Evolutionary conservation across 2,888 invertebrate species (phyloP), one percentile per base, ranked within the genome.

Genomic region (Achlya flavicornis): DNA sequence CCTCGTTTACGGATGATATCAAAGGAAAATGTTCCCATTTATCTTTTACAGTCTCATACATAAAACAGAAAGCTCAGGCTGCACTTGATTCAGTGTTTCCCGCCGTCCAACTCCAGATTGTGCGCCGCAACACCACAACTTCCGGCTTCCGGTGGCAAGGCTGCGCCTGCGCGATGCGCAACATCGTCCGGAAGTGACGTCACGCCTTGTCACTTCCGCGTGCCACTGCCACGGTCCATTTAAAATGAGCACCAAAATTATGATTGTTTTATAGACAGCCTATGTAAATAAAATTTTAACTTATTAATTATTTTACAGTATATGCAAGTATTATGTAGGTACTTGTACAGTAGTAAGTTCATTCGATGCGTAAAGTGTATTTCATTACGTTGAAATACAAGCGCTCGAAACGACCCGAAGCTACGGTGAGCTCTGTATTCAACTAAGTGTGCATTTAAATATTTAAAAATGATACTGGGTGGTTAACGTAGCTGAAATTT

Each of bases 41-140:
- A 89, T 89, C 86, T 87, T 88, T 85, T 76, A 88, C 84, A 86
- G 79, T 82, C 81, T 78, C 85, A 87, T 90, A 85, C 85, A 90
- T 91, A 89, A 90, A 90, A 89, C 84, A 89, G 83, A 83, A 84
- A 82, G 85, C 81, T 83, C 82, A 84, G 86, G 82, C 86, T 88
- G 88, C 88, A 90, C 89, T 92, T 92, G 92, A 93, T 93, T 90
- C 92, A 92, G 83, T 91, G 89, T 90, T 92, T 92, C 91, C 92
- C 90, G 90, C 87, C 86, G 84, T 82, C 85, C 88, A 86, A 88
- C 90, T 92, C 92, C 92, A 93, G 93, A 93, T 93, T 93, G 93
- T 89, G 90, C 85, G 85, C 90, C 87, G 85, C 89, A 86, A 88
- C 90, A 88, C 93, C 93, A 85, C 93, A 92, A 85, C 91, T 85